phyloP scores from a whole-genome alignment of 2,113 vertebrate genomes.

The Chionomys nivalis region DNA sequence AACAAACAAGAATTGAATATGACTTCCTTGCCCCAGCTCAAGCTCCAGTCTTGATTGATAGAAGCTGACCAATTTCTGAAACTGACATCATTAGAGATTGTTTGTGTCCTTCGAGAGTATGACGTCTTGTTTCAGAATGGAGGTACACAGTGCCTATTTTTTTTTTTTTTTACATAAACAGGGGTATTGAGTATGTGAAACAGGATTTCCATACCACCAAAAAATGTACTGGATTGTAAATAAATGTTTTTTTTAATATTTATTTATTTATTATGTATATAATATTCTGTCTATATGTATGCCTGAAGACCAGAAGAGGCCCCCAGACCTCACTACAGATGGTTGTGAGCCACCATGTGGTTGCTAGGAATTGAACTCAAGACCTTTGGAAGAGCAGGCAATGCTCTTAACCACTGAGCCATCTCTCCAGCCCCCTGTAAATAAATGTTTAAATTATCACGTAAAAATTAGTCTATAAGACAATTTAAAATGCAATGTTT shows the following conservation, averaged over 20 bases:
- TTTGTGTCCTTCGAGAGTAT: neutral
- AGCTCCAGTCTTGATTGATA: neutral
- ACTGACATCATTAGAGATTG: neutral
- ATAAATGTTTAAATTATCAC: constrained; percentile 39
- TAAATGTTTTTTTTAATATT: too few relatives aligned
- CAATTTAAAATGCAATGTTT: constrained; percentile 47
- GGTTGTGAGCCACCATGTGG: too few relatives aligned
- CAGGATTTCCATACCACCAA: constrained; percentile 30
- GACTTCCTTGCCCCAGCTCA: neutral
- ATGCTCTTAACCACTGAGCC: too few relatives aligned
- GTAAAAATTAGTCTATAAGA: constrained; percentile 25
- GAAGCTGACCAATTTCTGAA: neutral
- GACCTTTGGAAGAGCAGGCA: too few relatives aligned
- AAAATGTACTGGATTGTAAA: constrained; percentile 21
- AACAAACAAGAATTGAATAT: neutral
- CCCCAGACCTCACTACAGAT: too few relatives aligned
- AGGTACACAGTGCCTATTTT: constrained; percentile 3
- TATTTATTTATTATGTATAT: too few relatives aligned
- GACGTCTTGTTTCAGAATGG: neutral
- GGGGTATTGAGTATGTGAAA: constrained; percentile 35
- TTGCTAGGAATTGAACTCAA: too few relatives aligned
- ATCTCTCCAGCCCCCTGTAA: too few relatives aligned
- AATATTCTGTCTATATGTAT: too few relatives aligned
- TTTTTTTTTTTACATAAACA: neutral
- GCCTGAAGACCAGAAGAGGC: too few relatives aligned